These are phyloP conservation scores for Schrankia costaestrigalis DNA, from an alignment of 2,888 invertebrate species.

Conservation along the genomic window DNA sequence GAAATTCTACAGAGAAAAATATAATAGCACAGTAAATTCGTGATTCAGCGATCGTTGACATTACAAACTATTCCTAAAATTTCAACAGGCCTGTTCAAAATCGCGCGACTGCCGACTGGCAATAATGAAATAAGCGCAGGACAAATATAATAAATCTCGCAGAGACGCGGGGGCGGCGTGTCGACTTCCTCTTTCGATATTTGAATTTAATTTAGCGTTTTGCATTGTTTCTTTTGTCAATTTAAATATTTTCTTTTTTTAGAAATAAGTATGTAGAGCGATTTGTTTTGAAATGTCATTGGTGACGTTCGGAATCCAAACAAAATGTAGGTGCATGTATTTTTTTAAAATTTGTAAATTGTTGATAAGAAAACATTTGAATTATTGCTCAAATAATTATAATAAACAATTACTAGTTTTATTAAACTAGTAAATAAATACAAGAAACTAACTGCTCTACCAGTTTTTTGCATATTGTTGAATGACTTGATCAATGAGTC, in stretches of 20 bases:
- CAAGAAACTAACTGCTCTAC: too few species aligned
- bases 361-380: too few species aligned
- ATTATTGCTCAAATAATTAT: too few species aligned
- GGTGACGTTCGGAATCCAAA: neutral
- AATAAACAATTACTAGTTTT: too few species aligned
- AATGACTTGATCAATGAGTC: too few species aligned
- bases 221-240: conserved; percentile 66
- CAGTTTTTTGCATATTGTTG: too few species aligned
- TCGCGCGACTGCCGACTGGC: conserved; percentile 66
- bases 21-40: conserved; percentile 17
- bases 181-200: conserved; percentile 79
- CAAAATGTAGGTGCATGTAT: neutral
- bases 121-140: conserved; percentile 79
- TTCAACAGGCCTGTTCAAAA: conserved; percentile 52
- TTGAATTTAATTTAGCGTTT: conserved; percentile 79
- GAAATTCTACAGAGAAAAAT: conserved; percentile 5
- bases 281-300: neutral
- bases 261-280: too few species aligned
- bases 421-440: too few species aligned
- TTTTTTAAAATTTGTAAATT: too few species aligned
- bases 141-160: conserved; percentile 80
- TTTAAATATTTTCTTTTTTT: conserved; percentile 35
- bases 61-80: conserved; percentile 49
- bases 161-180: conserved; percentile 69
- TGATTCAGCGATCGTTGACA: conserved; percentile 31